These are phyloP conservation scores for Fulmarus glacialis DNA, from an alignment of 2,113 vertebrate genomes.

Conservation along the genomic window DNA sequence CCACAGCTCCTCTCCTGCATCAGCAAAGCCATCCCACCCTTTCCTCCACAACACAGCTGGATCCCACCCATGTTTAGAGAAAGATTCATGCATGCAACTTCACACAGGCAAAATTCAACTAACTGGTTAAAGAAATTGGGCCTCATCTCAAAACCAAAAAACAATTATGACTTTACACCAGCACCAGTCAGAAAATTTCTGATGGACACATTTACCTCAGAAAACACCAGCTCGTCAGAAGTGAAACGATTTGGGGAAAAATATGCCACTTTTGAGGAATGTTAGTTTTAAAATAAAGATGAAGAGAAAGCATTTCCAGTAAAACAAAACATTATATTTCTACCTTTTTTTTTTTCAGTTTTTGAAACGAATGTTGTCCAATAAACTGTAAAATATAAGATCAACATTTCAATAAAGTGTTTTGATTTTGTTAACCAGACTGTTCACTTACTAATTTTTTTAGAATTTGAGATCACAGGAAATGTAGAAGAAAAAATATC, in stretches of 20 bases:
- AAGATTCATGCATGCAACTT: fast-evolving
- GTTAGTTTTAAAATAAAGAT: not conserved
- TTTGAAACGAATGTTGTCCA: not conserved
- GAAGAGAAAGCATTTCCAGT: not conserved
- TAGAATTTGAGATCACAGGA: not conserved
- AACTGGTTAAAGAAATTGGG: not conserved
- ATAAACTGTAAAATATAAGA: not conserved
- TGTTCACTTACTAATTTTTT: not conserved
- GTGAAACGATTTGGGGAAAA: not conserved
- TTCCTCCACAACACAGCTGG: not conserved
- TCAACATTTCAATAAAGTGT: not conserved
- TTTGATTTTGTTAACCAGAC: not conserved
- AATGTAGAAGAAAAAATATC: not conserved
- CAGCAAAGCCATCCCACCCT: not conserved
- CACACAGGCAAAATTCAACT: not conserved
- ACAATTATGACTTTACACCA: not conserved
- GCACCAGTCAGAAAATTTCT: not conserved
- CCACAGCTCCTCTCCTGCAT: not conserved
- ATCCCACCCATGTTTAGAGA: not conserved
- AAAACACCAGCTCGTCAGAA: not conserved
- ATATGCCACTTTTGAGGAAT: not conserved
- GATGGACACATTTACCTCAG: not conserved
- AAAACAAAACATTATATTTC: not conserved
- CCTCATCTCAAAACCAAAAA: not conserved
- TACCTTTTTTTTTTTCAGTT: not conserved